Evolutionary conservation across 1,140 invertebrate species (phyloP).

Genomic region (Oncopodura yosiiana): DNA sequence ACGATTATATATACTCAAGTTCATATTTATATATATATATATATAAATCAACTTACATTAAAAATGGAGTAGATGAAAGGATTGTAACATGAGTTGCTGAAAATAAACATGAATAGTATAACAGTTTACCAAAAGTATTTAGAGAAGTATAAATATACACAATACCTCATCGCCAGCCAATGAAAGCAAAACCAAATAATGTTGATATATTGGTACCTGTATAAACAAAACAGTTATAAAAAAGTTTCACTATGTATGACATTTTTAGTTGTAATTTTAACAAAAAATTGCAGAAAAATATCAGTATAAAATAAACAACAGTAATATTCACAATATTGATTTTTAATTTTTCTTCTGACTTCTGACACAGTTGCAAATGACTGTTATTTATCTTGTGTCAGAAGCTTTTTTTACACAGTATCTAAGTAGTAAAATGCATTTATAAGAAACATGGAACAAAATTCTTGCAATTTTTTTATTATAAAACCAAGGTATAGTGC

Average conservation of each 20-base stretch:
- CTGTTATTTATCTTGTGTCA: no score
- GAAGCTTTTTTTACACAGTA: no score
- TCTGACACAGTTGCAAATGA: no score
- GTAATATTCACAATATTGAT: no score
- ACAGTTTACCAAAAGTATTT: background rate
- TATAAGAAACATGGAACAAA: background rate
- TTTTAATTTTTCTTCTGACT: background rate
- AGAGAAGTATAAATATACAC: background rate
- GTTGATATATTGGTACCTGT: conserved; percentile 61
- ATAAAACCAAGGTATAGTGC: no score
- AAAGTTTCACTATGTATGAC: no score
- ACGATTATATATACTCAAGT: no score
- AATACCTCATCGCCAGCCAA: conserved; percentile 64
- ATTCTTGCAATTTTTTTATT: background rate
- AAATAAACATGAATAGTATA: conserved; percentile 16
- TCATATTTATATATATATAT: no score
- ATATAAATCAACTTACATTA: conserved; percentile 49
- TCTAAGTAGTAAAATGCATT: background rate
- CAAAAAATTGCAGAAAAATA: no score
- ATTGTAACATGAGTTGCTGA: conserved; percentile 71
- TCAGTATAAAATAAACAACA: no score
- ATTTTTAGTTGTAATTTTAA: no score
- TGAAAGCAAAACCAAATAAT: conserved; percentile 70
- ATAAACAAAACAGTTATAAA: conserved; percentile 25
- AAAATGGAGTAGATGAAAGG: conserved; percentile 77